Evolutionary conservation across 2,797 vertebrate species (phyloP), one percentile per base, ranked within the genome.

Genomic region (Enteromius fasciolatus): DNA sequence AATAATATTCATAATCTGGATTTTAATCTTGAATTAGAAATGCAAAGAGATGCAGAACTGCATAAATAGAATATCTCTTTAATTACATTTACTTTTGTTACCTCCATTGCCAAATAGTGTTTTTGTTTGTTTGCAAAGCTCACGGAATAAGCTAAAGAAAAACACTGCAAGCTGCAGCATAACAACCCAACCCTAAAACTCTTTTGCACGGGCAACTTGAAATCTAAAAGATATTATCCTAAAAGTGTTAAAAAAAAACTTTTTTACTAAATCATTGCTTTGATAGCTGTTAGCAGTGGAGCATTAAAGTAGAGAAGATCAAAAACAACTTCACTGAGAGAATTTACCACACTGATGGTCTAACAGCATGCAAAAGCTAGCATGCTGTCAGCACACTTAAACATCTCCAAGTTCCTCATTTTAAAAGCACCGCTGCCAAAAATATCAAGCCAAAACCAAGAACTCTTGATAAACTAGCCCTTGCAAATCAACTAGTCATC

Each of bases 1-100:
- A 48, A 23, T 63, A 36, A 33, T 33, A n/a, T 73, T 73, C 10
- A 0, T 20, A 59, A 46, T 59, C 28, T 84, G 33, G 64, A 80
- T 67, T 31, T 69, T 46, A 39, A 15, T 79, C 63, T 64, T 50
- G 76, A 36, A 50, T 74, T 74, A n/a, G 72, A 3, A 15, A 18
- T 41, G 20, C 10, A 57, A 57, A 57, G 10, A 10, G n/a, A 23
- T 23, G 57, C 23, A 59, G 23, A 59, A 25, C 4, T 33, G 46
- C 48, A 73, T 33, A 23, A 14, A 52, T 48, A n/a, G 10, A 73
- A 52, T 50, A 41, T n/a, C 11, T 39, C 66, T 41, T 68, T 12
- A 14, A 68, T 41, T 7, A n/a, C 1, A 41, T 68, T 3, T 17
- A 2, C 7, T 48, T 59, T 59, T 59, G 3, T 57, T 57, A 12